These are phyloP conservation scores for Brienomyrus longianalis DNA, from an alignment of 2,113 vertebrate species.

Conservation along the genomic window DNA sequence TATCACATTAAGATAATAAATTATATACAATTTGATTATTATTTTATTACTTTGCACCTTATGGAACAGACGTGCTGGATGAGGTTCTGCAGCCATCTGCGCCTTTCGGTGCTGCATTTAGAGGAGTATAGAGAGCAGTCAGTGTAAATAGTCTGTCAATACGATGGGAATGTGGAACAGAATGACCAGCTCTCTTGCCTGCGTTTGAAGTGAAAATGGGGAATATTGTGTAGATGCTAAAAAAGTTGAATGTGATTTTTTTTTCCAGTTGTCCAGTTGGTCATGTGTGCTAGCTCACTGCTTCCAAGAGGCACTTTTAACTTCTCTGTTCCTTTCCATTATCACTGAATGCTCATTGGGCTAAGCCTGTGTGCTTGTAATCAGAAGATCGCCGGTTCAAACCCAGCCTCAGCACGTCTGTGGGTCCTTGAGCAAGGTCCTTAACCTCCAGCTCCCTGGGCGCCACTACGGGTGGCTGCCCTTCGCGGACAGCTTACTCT, in stretches of 20 bases:
- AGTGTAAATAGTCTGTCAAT: neutral
- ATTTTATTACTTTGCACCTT: neutral
- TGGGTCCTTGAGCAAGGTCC: too few relatives aligned
- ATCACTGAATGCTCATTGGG: neutral
- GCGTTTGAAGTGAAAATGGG: neutral
- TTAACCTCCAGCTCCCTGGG: too few relatives aligned
- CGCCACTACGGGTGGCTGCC: too few relatives aligned
- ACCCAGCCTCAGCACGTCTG: too few relatives aligned
- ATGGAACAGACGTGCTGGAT: neutral
- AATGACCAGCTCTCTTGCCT: neutral
- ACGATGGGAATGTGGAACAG: neutral
- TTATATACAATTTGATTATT: neutral
- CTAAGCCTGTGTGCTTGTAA: too few relatives aligned
- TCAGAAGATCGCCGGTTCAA: too few relatives aligned
- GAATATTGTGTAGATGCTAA: neutral
- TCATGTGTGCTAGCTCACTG: neutral
- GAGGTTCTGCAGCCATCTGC: neutral
- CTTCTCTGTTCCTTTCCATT: neutral
- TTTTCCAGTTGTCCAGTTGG: neutral
- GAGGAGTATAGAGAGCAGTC: neutral
- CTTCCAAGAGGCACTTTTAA: neutral
- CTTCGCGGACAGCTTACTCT: too few relatives aligned
- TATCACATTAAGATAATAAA: neutral
- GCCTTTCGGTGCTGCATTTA: neutral
- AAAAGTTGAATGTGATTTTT: neutral